Evolutionary conservation across 1,140 invertebrate genomes (phyloP).

Genomic region (Pygmarrhopalites habei): DNA sequence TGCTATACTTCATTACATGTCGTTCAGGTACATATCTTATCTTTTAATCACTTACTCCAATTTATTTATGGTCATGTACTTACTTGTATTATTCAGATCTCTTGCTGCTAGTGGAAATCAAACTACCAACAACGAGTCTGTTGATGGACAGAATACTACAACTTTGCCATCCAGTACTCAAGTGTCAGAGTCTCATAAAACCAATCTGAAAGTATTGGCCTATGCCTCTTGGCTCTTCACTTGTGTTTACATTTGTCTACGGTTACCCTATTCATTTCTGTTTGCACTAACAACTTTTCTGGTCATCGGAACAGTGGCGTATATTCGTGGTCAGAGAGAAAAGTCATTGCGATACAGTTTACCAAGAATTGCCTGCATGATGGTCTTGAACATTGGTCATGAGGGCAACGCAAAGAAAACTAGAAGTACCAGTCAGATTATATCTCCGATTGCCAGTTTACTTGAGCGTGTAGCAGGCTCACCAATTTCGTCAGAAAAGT

Average conservation of each 20-base stretch:
- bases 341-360: slow-evolving; percentile 12
- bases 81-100: not conserved
- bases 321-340: slow-evolving; percentile 2
- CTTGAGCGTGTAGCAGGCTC: no score
- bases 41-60: no score
- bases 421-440: not conserved
- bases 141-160: not conserved
- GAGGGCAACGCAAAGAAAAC: not conserved
- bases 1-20: slow-evolving; percentile 1
- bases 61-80: no score
- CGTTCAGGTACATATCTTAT: slow-evolving; percentile 1
- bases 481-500: not conserved
- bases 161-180: not conserved
- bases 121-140: not conserved
- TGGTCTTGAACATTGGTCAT: slow-evolving; percentile 29
- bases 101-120: not conserved
- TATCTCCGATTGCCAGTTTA: no score
- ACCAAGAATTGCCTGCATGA: slow-evolving; percentile 22
- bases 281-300: slow-evolving; percentile 14
- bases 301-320: slow-evolving; percentile 10
- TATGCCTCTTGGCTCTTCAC: slow-evolving; percentile 20
- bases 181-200: not conserved
- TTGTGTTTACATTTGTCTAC: slow-evolving; percentile 12
- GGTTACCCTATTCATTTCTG: slow-evolving; percentile 20
- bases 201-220: slow-evolving; percentile 2